Base-by-base conservation (phyloP, 2,797 vertebrate genomes). In the Malacoctenus gilli region DNA sequence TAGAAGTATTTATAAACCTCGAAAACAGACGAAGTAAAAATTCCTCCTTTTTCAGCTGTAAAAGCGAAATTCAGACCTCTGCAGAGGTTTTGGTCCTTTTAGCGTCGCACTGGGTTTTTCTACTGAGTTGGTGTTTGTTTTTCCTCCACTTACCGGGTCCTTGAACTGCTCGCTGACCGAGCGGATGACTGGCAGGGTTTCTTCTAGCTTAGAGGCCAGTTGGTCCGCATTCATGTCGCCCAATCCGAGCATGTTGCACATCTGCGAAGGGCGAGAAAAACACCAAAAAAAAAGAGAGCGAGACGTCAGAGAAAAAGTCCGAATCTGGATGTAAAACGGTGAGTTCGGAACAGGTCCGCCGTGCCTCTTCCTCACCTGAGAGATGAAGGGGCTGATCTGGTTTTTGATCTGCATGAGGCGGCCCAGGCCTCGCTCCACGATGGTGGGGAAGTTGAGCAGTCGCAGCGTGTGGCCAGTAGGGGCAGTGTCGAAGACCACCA, bases 381-480 rank as follows among this genome's bases (percentile, higher is more conserved):
- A 98, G 80, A 98, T 98, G 87, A 98, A 98, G 12, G 96, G 96
- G 78, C 96, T 98, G 89, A 98, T 98, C 88, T 98, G 96, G 84
- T 96, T 98, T 89, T 98, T 98, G 84, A 98, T 98, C 89, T 96
- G 95, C 96, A 98, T 98, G 52, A 98, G 93, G 31, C 96, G 92
- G 4, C 96, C 96, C 44, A 98, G 87, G 2, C 96, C 96, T 1
- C 96, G 85, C 85, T 98, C 96, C 61, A 98, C 96, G 0, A 98
- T 98, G 67, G 96, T 97, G 57, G 96, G 96, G 72, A 98, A 98
- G 89, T 98, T 97, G 67, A 98, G 94, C 28, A 98, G 92, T 12
- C 96, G 88, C 57, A 98, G 88, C 0, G 96, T 98, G 92, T 98
- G 96, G 32, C 96, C 96, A 0, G 95, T 98, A 13, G 96, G 96